phyloP scores from a whole-genome alignment of 2,797 vertebrate species.

The Spea hammondii region DNA sequence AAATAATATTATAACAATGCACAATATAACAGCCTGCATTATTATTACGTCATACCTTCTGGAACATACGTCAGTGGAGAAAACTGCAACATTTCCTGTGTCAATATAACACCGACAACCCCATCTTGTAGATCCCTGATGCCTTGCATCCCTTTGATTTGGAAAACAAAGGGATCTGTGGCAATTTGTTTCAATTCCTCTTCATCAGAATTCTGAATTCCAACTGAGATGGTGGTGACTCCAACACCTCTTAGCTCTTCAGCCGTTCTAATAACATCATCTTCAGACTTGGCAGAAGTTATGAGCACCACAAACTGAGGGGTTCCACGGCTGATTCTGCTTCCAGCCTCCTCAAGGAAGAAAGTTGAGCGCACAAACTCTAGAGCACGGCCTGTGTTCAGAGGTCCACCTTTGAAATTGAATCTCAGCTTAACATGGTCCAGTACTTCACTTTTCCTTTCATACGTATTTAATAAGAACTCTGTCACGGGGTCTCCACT shows the following conservation, averaged over 20 bases:
- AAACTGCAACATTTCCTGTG: background rate
- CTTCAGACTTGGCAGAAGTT: conserved; percentile 67
- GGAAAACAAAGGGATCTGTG: conserved; percentile 51
- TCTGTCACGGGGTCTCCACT: conserved; percentile 60
- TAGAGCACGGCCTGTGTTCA: conserved; percentile 67
- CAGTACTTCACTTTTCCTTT: conserved; percentile 61
- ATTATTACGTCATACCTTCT: conserved; percentile 52
- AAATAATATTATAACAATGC: background rate
- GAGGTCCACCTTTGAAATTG: conserved; percentile 53
- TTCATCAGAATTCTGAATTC: conserved; percentile 55
- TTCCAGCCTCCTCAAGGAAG: conserved; percentile 66
- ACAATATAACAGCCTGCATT: background rate
- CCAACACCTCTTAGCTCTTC: conserved; percentile 65
- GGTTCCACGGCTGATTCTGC: conserved; percentile 65
- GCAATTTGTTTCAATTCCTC: conserved; percentile 59
- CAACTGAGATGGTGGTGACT: conserved; percentile 67
- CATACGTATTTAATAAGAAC: conserved; percentile 69
- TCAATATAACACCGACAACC: conserved; percentile 60
- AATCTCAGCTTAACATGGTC: conserved; percentile 56
- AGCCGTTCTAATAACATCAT: conserved; percentile 54
- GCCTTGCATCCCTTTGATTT: conserved; percentile 35
- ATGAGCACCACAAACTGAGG: conserved; percentile 72
- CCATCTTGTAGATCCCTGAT: conserved; percentile 3
- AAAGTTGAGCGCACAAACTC: conserved; percentile 60
- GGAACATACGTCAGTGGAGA: background rate